Percentiles rank a stretch among this genome's conserved stretches.
phyloP scores from a whole-genome alignment of 2,113 vertebrate genomes.

The Anguilla rostrata region DNA sequence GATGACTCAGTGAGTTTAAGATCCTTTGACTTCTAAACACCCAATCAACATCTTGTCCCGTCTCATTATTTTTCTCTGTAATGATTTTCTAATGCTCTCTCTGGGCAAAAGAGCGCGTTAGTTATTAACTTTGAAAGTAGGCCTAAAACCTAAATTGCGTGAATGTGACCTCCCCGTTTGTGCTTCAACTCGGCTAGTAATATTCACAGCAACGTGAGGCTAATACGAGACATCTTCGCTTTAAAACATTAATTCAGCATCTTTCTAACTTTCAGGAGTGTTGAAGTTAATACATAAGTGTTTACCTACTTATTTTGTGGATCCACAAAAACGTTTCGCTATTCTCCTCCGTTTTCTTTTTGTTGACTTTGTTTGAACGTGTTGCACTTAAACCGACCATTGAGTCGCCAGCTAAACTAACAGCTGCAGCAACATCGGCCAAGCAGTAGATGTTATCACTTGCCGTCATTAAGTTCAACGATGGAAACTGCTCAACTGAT shows the following conservation, averaged over 20 bases:
- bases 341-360: too few species aligned
- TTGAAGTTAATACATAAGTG: not conserved
- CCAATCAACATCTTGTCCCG: slow-evolving; percentile 74
- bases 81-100: slow-evolving; percentile 76
- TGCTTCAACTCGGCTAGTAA: slow-evolving; percentile 31
- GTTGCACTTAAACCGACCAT: slow-evolving; percentile 16
- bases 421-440: slow-evolving; percentile 38
- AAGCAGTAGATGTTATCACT: slow-evolving; percentile 44
- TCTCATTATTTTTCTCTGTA: slow-evolving; percentile 69
- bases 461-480: slow-evolving; percentile 30
- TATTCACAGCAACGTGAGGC: not conserved
- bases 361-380: not conserved
- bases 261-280: not conserved
- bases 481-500: slow-evolving; percentile 38
- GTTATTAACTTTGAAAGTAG: slow-evolving; percentile 64
- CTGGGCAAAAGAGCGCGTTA: slow-evolving; percentile 56
- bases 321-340: not conserved
- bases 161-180: slow-evolving; percentile 13
- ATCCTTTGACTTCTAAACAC: slow-evolving; percentile 69
- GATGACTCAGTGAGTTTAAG: slow-evolving; percentile 48
- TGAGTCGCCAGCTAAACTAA: slow-evolving; percentile 24
- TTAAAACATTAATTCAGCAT: not conserved
- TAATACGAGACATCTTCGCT: not conserved
- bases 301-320: not conserved
- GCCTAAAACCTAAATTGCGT: slow-evolving; percentile 34